Conservation (phyloP, 2,888 invertebrate species). For the Agrochola lychnidis region DNA sequence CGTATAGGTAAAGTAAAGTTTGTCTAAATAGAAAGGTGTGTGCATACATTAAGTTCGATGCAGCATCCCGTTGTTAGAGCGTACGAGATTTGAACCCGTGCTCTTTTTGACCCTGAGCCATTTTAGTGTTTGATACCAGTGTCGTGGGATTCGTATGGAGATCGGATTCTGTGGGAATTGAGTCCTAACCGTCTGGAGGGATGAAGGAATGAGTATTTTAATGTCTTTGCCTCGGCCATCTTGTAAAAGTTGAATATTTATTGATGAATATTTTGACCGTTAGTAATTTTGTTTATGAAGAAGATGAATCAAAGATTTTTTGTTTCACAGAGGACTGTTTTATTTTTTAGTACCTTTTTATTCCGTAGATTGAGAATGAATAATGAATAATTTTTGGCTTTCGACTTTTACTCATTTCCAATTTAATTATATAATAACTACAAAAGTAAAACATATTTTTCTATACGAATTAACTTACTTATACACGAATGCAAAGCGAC, state of each 20-base stretch:
- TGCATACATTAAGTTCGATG: slow-evolving; percentile 87
- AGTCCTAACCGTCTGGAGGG: slow-evolving; percentile 22
- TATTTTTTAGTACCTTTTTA: too few species aligned
- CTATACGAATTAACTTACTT: not conserved
- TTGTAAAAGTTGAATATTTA: not conserved
- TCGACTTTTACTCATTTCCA: not conserved
- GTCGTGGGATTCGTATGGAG: slow-evolving; percentile 83
- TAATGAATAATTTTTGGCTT: too few species aligned
- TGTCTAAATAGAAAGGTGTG: slow-evolving; percentile 84
- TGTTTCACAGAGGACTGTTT: not conserved
- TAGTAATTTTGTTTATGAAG: too few species aligned
- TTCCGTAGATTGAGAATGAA: too few species aligned
- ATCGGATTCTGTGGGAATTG: slow-evolving; percentile 85
- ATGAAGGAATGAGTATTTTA: slow-evolving; percentile 35
- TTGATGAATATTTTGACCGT: not conserved
- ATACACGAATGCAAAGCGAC: slow-evolving; percentile 3
- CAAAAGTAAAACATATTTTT: not conserved
- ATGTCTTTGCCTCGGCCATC: not conserved
- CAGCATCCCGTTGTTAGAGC: slow-evolving; percentile 83
- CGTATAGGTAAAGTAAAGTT: slow-evolving; percentile 55
- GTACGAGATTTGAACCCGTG: slow-evolving; percentile 83
- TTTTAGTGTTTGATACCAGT: slow-evolving; percentile 77
- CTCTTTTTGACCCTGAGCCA: slow-evolving; percentile 84
- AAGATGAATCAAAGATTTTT: not conserved
- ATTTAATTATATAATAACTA: too few species aligned